phyloP scores from a whole-genome alignment of 2,113 vertebrate genomes.

The Scartelaos histophorus region DNA sequence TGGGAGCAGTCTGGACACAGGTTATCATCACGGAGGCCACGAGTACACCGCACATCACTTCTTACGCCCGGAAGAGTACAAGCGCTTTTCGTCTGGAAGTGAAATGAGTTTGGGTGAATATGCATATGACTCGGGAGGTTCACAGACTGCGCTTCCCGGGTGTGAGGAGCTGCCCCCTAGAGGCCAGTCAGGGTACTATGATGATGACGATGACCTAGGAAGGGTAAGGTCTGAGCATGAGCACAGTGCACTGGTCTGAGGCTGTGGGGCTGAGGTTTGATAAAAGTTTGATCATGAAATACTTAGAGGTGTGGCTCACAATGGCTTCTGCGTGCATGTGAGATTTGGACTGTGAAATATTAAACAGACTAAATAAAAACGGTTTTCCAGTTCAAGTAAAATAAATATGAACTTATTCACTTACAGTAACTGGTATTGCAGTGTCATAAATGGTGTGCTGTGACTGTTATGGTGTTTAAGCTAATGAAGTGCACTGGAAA shows the following conservation, averaged over 20 bases:
- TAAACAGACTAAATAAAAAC: conserved; percentile 7
- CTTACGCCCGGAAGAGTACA: conserved; percentile 37
- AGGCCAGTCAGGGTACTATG: conserved; percentile 64
- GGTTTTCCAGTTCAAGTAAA: background rate
- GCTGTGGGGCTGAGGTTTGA: conserved; percentile 30
- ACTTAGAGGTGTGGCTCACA: conserved; percentile 15
- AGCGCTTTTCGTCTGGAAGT: conserved; percentile 55
- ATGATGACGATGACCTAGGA: conserved; percentile 82
- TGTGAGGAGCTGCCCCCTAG: conserved; percentile 80
- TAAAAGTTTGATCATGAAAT: conserved; percentile 25
- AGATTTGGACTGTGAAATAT: background rate
- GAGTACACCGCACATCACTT: conserved; percentile 19
- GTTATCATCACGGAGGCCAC: conserved; percentile 17
- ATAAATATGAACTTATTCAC: background rate
- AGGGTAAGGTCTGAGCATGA: conserved; percentile 84
- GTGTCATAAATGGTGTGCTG: background rate
- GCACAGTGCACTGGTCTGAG: conserved; percentile 31
- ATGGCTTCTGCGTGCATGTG: conserved; percentile 41
- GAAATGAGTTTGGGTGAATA: conserved; percentile 70
- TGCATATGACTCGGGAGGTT: conserved; percentile 70
- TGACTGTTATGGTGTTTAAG: background rate
- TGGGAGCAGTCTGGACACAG: conserved; percentile 35
- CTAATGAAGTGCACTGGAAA: background rate
- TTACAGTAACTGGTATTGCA: background rate
- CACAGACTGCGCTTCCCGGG: conserved; percentile 68